Conservation (phyloP, 2,113 vertebrate species). For the Micromys minutus region DNA sequence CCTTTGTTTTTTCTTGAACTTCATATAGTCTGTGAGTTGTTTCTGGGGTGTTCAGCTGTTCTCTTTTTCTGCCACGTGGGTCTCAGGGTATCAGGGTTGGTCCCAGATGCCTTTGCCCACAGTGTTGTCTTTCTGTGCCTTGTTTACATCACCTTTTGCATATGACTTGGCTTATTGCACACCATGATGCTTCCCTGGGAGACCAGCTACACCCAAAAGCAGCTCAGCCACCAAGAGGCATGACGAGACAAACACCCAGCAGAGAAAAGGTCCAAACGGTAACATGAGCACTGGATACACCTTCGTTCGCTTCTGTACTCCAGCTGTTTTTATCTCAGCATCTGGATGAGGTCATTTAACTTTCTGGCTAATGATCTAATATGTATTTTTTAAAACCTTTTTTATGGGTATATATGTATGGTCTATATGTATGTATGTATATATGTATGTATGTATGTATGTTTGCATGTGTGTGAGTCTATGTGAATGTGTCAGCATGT, state of each 20-base stretch:
- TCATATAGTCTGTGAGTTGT: too few species aligned
- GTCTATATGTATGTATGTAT: not conserved
- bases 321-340: not conserved
- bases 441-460: not conserved
- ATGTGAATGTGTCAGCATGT: too few species aligned
- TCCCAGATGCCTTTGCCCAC: not conserved
- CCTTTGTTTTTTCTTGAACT: too few species aligned
- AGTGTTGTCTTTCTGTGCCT: not conserved
- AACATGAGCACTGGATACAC: not conserved
- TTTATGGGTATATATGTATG: not conserved
- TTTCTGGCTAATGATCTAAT: not conserved
- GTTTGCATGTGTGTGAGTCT: not conserved
- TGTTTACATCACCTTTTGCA: not conserved
- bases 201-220: not conserved
- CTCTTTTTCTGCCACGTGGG: too few species aligned
- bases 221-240: not conserved
- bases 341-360: not conserved
- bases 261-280: not conserved
- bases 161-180: not conserved
- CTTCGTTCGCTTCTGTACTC: not conserved
- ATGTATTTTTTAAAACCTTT: not conserved
- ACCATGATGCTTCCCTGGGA: not conserved
- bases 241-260: not conserved
- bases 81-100: not conserved
- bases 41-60: too few species aligned